Percentiles rank a stretch among this genome's conserved stretches.
Conservation (phyloP, 2,888 invertebrate species). For the Entomobrya proxima region DNA sequence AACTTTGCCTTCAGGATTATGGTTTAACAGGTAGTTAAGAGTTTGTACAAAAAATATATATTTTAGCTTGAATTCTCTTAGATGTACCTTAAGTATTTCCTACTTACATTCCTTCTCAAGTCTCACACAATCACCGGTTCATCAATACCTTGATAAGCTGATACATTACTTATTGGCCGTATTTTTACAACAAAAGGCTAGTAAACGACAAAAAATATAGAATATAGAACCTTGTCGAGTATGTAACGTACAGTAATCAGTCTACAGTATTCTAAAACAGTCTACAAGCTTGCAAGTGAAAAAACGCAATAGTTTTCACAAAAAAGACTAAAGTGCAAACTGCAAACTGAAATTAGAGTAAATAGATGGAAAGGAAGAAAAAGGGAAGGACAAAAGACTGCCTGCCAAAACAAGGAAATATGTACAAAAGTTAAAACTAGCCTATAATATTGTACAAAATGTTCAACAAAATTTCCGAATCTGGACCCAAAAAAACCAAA, state of each 20-base stretch:
- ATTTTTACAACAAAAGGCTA: neutral
- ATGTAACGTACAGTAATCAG: no score
- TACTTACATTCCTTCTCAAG: neutral
- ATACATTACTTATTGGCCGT: no score
- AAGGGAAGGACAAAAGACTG: neutral
- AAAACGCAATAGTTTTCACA: neutral
- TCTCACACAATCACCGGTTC: neutral
- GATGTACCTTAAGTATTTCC: neutral
- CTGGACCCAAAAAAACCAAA: slow-evolving; percentile 10
- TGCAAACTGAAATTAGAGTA: slow-evolving; percentile 27
- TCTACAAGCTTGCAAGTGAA: slow-evolving; percentile 32
- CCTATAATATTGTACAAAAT: neutral
- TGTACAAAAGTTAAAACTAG: slow-evolving; percentile 28
- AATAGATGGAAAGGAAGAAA: neutral
- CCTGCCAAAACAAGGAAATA: neutral
- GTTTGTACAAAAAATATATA: no score
- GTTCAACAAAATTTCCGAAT: neutral
- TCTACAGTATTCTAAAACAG: neutral
- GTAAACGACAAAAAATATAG: neutral
- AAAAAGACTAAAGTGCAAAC: slow-evolving; percentile 36
- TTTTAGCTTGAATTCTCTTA: no score
- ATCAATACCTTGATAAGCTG: no score
- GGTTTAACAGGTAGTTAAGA: no score
- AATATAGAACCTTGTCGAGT: no score
- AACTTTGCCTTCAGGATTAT: no score